These are phyloP conservation scores for Hippolais icterina DNA, from an alignment of 2,113 vertebrate genomes.

Conservation along the genomic window DNA sequence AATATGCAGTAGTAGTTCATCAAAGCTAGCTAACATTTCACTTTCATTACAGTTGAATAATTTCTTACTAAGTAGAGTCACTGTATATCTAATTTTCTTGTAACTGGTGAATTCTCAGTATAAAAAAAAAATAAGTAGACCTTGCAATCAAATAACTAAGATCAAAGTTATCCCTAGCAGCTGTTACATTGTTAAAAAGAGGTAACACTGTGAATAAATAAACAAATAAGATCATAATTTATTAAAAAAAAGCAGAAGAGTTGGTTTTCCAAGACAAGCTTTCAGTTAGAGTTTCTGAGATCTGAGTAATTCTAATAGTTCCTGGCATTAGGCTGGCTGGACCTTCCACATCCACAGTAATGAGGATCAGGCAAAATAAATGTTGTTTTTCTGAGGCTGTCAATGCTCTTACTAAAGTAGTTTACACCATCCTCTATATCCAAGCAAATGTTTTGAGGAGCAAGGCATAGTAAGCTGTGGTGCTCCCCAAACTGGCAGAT, in stretches of 20 bases:
- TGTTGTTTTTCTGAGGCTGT: neutral
- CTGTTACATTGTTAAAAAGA: neutral
- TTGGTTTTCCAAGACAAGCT: neutral
- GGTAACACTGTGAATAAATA: neutral
- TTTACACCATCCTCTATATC: neutral
- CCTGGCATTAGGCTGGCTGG: neutral
- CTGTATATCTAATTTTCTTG: constrained; percentile 2
- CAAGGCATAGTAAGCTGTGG: neutral
- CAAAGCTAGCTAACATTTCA: constrained; percentile 25
- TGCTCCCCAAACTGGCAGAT: neutral
- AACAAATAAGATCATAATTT: neutral
- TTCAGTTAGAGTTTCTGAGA: neutral
- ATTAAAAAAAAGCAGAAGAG: neutral
- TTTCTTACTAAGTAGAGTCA: constrained; percentile 1
- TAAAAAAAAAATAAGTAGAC: neutral
- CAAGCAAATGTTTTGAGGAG: neutral
- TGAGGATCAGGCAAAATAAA: neutral
- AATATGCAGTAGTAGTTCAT: constrained; percentile 38
- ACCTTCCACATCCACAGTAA: neutral
- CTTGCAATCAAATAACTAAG: neutral
- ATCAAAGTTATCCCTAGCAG: constrained; percentile 20
- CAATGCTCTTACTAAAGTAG: neutral
- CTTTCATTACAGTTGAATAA: constrained; percentile 38
- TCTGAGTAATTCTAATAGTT: neutral
- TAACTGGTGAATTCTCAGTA: neutral